These are phyloP conservation scores for Sternarchorhynchus goeldii DNA, from an alignment of 2,797 vertebrate genomes.

Conservation along the genomic window DNA sequence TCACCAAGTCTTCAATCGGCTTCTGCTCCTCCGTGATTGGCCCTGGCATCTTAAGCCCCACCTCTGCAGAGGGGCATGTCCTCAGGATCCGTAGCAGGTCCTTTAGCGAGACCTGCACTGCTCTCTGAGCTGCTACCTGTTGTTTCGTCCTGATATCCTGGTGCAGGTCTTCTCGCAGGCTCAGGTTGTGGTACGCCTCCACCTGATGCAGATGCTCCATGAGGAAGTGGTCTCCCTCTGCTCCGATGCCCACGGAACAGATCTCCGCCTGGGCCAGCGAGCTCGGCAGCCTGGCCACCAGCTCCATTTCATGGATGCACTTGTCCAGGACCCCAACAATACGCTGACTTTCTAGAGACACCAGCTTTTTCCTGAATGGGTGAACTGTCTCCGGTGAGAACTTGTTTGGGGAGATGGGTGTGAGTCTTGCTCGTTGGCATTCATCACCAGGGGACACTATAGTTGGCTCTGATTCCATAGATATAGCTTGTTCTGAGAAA, in stretches of 20 bases:
- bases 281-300: conserved; percentile 70
- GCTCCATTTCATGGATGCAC: conserved; percentile 75
- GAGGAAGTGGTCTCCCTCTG: conserved; percentile 60
- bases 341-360: conserved; percentile 71
- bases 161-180: conserved; percentile 27
- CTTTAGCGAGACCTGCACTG: conserved; percentile 72
- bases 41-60: conserved; percentile 51
- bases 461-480: conserved; percentile 11
- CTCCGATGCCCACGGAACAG: conserved; percentile 50
- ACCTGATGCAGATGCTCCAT: conserved; percentile 66
- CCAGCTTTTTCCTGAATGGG: conserved; percentile 61
- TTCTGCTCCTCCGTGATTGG: conserved; percentile 37
- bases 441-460: neutral
- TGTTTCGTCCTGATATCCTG: neutral
- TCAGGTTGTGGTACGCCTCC: conserved; percentile 55
- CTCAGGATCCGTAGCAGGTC: conserved; percentile 73
- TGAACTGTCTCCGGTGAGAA: conserved; percentile 46
- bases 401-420: conserved; percentile 27
- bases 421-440: conserved; percentile 56
- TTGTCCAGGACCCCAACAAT: conserved; percentile 78
- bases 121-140: conserved; percentile 51
- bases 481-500: neutral
- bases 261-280: conserved; percentile 41
- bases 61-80: conserved; percentile 54
- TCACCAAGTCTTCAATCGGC: conserved; percentile 59